A percentile compares a stretch with the other conserved stretches of the same genome.
Evolutionary conservation across 2,113 vertebrate genomes (phyloP).

Genomic region (Mastomys natalensis): DNA sequence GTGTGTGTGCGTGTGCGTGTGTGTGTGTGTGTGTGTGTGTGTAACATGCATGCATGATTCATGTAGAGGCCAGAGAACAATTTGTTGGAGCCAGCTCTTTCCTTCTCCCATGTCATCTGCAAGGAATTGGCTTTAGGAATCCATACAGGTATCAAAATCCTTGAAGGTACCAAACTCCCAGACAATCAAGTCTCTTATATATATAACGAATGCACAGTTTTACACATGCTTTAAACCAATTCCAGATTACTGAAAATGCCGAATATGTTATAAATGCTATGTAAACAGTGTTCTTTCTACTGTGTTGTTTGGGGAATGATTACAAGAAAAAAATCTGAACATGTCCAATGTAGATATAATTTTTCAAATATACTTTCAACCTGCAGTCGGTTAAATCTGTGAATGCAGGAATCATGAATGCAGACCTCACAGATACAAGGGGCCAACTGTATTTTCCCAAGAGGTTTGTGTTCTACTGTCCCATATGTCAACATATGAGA

Average conservation of each 20-base stretch:
- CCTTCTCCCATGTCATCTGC: not conserved
- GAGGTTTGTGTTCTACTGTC: not conserved
- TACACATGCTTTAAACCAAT: not conserved
- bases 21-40: not conserved
- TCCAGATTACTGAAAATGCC: not conserved
- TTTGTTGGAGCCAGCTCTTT: too few species aligned
- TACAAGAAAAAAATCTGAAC: not conserved
- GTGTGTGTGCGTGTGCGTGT: not conserved
- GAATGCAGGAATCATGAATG: not conserved
- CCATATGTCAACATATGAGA: not conserved
- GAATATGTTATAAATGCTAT: not conserved
- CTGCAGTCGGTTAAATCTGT: not conserved
- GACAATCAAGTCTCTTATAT: not conserved
- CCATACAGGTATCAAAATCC: not conserved
- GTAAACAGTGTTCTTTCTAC: not conserved
- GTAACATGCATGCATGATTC: not conserved
- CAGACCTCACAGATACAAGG: not conserved
- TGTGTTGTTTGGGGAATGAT: not conserved
- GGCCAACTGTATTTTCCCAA: not conserved
- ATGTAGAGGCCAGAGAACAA: not conserved
- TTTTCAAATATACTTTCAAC: not conserved
- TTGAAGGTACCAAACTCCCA: not conserved
- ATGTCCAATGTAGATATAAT: not conserved
- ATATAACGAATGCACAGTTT: not conserved
- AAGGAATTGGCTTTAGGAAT: not conserved